Evolutionary conservation across 1,140 invertebrate species (phyloP).

Genomic region (Pectinophora gossypiella): DNA sequence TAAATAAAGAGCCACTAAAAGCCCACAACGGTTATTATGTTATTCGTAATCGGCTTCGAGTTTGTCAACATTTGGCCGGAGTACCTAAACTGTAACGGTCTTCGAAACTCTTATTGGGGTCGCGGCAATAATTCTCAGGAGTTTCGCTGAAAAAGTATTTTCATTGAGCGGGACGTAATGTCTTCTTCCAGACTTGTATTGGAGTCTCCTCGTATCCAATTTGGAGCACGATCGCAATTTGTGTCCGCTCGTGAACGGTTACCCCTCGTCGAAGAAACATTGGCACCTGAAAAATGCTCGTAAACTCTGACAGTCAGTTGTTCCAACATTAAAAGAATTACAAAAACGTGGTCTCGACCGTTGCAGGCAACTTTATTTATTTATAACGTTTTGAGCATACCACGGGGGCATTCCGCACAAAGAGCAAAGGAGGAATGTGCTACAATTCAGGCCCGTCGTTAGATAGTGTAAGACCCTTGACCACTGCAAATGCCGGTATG

Average conservation of each 20-base stretch:
- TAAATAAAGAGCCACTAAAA: conserved; percentile 65
- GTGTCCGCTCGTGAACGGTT: background rate
- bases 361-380: background rate
- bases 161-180: background rate
- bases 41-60: conserved; percentile 26
- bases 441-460: too few relatives aligned
- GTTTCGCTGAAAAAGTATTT: too few relatives aligned
- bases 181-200: background rate
- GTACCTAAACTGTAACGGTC: too few relatives aligned
- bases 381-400: background rate
- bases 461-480: too few relatives aligned
- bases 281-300: background rate
- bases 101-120: too few relatives aligned
- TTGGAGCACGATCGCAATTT: background rate
- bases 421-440: background rate
- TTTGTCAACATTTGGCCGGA: conserved; percentile 41
- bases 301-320: background rate
- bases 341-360: background rate
- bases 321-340: background rate
- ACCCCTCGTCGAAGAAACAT: background rate
- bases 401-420: background rate
- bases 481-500: too few relatives aligned
- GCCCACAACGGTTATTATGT: conserved; percentile 40
- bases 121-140: too few relatives aligned
- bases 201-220: background rate